Evolutionary conservation across 2,797 vertebrate species (phyloP).

Genomic region (Enteromius radiatus): DNA sequence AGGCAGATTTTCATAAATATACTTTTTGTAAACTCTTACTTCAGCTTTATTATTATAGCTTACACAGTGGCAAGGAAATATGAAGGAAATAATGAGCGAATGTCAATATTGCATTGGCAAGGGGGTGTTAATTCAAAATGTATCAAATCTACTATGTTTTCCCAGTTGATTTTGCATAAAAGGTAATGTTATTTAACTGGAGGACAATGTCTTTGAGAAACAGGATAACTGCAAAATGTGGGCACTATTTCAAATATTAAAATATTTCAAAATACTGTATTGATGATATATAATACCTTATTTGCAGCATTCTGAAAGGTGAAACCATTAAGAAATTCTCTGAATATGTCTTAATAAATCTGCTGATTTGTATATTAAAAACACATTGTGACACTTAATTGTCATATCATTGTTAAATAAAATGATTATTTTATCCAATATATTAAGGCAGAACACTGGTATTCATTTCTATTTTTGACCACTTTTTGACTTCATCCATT

Average conservation of each 20-base stretch:
- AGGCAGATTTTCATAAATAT: neutral
- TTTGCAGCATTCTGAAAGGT: neutral
- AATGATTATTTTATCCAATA: neutral
- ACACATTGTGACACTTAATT: too few species aligned
- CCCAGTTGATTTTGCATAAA: neutral
- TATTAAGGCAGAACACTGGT: neutral
- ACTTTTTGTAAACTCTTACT: neutral
- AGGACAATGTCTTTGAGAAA: neutral
- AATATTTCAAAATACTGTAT: neutral
- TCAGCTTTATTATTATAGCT: neutral
- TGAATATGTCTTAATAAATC: neutral
- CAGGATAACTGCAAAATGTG: neutral
- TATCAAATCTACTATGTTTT: neutral
- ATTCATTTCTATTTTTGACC: conserved; percentile 35
- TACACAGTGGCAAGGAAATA: neutral
- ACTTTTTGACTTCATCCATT: conserved; percentile 13
- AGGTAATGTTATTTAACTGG: neutral
- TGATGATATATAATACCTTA: neutral
- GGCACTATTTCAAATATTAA: neutral
- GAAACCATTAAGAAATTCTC: neutral
- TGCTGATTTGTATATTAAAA: neutral
- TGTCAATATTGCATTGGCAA: neutral
- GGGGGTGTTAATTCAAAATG: neutral
- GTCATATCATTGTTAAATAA: too few species aligned
- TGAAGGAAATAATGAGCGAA: neutral